These are phyloP conservation scores for Rhinatrema bivittatum DNA, from an alignment of 2,797 vertebrate species.

Conservation along the genomic window DNA sequence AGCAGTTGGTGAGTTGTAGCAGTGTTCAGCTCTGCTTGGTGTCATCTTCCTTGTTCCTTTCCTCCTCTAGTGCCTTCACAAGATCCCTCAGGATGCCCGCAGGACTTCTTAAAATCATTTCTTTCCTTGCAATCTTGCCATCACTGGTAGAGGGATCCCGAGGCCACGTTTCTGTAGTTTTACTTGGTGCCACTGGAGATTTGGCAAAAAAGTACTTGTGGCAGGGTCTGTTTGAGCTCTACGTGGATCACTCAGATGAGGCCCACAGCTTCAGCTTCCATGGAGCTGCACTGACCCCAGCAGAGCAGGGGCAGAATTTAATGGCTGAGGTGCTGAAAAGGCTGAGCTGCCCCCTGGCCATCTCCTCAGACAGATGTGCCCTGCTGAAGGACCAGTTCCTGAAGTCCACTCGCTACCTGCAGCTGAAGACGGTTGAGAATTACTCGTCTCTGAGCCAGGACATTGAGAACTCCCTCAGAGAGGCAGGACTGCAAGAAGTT, in stretches of 20 bases:
- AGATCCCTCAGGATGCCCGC: too few species aligned
- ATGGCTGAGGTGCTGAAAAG: conserved; percentile 73
- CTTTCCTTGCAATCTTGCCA: too few species aligned
- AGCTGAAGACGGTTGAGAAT: conserved; percentile 66
- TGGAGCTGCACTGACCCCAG: conserved; percentile 58
- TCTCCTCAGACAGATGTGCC: conserved; percentile 58
- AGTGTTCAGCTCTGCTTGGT: too few species aligned
- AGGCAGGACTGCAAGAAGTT: conserved; percentile 68
- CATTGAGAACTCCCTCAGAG: conserved; percentile 53
- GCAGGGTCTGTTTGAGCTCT: conserved; percentile 89
- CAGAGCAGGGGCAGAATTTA: conserved; percentile 50
- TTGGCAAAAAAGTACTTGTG: conserved; percentile 91
- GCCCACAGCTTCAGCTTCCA: conserved; percentile 85
- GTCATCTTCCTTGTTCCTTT: too few species aligned
- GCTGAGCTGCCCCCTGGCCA: conserved; percentile 60
- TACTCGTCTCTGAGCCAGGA: conserved; percentile 62
- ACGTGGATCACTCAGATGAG: conserved; percentile 63
- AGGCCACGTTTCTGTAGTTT: conserved; percentile 77
- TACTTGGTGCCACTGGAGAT: conserved; percentile 87
- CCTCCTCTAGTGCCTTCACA: too few species aligned
- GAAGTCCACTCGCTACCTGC: conserved; percentile 70
- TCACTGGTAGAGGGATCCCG: conserved; percentile 22
- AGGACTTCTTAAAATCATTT: too few species aligned
- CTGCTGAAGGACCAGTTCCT: conserved; percentile 82
- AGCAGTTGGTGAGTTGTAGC: too few species aligned